Base-by-base conservation (phyloP, 2,888 invertebrate genomes). In the Cyclophora punctaria region DNA sequence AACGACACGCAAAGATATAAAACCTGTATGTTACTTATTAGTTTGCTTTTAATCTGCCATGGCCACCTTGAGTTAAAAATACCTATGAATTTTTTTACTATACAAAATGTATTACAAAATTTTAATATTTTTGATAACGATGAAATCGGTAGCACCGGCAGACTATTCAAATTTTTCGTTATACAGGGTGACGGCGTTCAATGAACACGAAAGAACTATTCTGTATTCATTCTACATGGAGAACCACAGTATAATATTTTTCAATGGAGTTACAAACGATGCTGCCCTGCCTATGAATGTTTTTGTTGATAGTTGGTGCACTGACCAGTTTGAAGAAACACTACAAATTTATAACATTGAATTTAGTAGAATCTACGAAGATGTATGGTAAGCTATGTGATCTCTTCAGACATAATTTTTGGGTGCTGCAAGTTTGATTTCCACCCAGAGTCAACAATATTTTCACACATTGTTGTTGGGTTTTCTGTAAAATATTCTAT, bases 191-290 rank as follows among this genome's bases (percentile, higher is more conserved):
- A 78, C 73, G 45, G 81, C 85, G 34, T 85, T 80, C 57, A 83
- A 78, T 61, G 44, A 57, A 7, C 57, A 64, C 46, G 86, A 87
- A 63, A 69, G 86, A 58, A 57, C 61, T 20, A 41, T 71, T 41
- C 60, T 87, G 33, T 79, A 81, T 60, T 47, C 55, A 4, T 52
- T 79, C 5, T 63, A 78, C 44, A 44, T 65, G 6, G 66, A 50
- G 51, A 62, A 69, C 47, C 52, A 71, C 3, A 56, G 58, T 34
- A 41, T 73, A 42, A 50, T 63, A 46, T 86, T 87, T 62, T 53
- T 84, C 42, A 84, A 81, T 63, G 78, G 75, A 41, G 59, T 87
- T 4, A 75, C 80, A 5, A 87, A 85, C 64, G 78, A 82, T 64
- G 84, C 86, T 7, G 71, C 77, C 5, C 51, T 83, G 48, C 67